A percentile compares a stretch with the other conserved stretches of the same genome.
These are phyloP conservation scores for Lasioglossum calceatum DNA, from an alignment of 2,888 invertebrate genomes.

Conservation along the genomic window DNA sequence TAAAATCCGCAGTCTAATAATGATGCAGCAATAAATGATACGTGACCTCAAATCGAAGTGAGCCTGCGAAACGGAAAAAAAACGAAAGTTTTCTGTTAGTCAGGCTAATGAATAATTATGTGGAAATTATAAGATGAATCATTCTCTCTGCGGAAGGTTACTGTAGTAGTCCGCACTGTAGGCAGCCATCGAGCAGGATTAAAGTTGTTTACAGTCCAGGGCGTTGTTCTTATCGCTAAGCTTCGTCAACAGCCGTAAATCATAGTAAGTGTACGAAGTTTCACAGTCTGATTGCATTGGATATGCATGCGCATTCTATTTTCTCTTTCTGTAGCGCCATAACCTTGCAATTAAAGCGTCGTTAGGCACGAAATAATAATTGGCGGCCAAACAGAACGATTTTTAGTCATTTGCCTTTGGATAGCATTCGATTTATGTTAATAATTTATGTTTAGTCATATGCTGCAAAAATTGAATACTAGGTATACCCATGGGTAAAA, in stretches of 20 bases:
- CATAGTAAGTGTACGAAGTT: slow-evolving; percentile 3
- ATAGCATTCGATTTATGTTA: neutral
- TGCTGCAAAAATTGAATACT: neutral
- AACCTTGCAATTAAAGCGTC: neutral
- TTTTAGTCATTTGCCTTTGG: neutral
- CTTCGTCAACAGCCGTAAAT: slow-evolving; percentile 16
- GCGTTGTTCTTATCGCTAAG: neutral
- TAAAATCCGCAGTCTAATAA: neutral
- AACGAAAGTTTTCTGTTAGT: neutral
- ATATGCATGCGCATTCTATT: neutral
- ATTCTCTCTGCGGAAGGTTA: neutral
- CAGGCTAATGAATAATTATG: neutral
- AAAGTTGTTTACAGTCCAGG: slow-evolving; percentile 5
- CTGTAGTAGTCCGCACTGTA: neutral
- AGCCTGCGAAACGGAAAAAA: neutral
- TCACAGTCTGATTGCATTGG: slow-evolving; percentile 15
- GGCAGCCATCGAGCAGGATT: neutral
- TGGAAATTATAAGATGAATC: slow-evolving; percentile 7
- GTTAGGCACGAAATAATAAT: slow-evolving; percentile 15
- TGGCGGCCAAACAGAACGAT: neutral
- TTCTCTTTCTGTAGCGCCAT: neutral
- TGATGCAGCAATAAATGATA: neutral
- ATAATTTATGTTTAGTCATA: neutral
- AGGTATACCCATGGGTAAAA: neutral
- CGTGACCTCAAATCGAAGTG: neutral